These are phyloP conservation scores for Sialis lutaria DNA, from an alignment of 2,888 invertebrate species.

Conservation along the genomic window DNA sequence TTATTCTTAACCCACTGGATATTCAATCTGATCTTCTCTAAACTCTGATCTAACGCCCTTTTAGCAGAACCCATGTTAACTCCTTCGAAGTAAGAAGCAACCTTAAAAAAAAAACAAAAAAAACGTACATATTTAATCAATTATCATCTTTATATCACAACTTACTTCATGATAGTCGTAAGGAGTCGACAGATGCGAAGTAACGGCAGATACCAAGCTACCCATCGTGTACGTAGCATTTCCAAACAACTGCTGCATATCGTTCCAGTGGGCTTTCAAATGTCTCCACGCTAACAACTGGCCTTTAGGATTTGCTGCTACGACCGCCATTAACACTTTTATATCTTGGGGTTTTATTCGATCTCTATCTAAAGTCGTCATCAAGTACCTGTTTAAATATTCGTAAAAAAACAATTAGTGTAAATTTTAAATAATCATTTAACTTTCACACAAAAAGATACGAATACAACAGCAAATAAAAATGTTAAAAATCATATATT, in stretches of 20 bases:
- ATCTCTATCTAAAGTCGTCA: conserved; percentile 50
- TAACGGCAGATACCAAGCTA: conserved; percentile 42
- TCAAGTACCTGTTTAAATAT: conserved; percentile 42
- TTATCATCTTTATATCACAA: background rate
- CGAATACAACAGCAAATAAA: background rate
- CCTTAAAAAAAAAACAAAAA: conserved; percentile 14
- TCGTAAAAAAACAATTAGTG: background rate
- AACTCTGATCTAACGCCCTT: conserved; percentile 47
- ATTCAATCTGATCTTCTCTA: conserved; percentile 67
- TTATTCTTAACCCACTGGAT: conserved; percentile 58
- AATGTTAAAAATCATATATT: background rate
- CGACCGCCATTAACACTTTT: conserved; percentile 48
- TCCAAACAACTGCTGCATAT: conserved; percentile 41
- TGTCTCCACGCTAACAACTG: conserved; percentile 56
- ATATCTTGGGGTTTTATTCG: conserved; percentile 54
- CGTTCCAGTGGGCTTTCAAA: conserved; percentile 49
- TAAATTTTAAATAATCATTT: background rate
- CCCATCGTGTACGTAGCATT: conserved; percentile 45
- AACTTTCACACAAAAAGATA: background rate
- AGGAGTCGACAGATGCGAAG: conserved; percentile 50
- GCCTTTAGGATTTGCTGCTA: conserved; percentile 55
- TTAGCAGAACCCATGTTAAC: conserved; percentile 27
- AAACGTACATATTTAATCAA: background rate
- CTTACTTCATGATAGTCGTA: conserved; percentile 56
- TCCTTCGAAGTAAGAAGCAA: conserved; percentile 26